A percentile compares a stretch with the other conserved stretches of the same genome.
These are phyloP conservation scores for Crotalus tigris DNA, from an alignment of 2,113 vertebrate genomes.

Conservation along the genomic window DNA sequence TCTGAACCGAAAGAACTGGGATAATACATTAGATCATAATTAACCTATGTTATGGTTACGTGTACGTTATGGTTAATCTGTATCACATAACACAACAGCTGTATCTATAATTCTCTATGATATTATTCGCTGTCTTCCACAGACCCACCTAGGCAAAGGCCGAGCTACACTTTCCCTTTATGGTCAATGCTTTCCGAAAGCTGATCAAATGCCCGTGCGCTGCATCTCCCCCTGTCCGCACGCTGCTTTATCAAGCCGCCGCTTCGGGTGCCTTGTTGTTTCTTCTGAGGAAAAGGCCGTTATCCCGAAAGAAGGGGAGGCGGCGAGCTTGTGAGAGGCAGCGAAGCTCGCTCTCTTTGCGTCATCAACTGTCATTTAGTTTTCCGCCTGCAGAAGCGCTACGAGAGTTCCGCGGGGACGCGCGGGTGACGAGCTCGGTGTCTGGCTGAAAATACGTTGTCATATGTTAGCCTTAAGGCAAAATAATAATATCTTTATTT, in stretches of 20 bases:
- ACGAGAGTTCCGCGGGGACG: not conserved
- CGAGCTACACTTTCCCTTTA: not conserved
- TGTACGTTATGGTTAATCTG: not conserved
- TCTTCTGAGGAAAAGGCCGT: not conserved
- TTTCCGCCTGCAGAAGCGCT: not conserved
- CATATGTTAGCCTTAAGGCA: not conserved
- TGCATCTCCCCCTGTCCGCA: not conserved
- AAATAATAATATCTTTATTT: not conserved
- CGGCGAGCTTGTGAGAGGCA: not conserved
- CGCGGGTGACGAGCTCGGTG: not conserved
- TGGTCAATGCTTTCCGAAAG: not conserved
- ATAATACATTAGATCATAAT: not conserved
- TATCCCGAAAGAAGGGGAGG: not conserved
- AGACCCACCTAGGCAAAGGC: not conserved
- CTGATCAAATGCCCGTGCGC: not conserved
- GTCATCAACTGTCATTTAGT: not conserved
- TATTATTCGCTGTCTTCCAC: not conserved
- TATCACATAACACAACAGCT: not conserved
- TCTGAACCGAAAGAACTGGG: not conserved
- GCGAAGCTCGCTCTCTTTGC: not conserved
- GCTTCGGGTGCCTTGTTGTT: not conserved
- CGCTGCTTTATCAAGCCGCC: not conserved
- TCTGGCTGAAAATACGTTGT: not conserved
- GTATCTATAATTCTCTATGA: not conserved
- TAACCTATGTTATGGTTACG: not conserved